Evolutionary conservation across 2,888 invertebrate species (phyloP).

Genomic region (Erannis defoliaria): DNA sequence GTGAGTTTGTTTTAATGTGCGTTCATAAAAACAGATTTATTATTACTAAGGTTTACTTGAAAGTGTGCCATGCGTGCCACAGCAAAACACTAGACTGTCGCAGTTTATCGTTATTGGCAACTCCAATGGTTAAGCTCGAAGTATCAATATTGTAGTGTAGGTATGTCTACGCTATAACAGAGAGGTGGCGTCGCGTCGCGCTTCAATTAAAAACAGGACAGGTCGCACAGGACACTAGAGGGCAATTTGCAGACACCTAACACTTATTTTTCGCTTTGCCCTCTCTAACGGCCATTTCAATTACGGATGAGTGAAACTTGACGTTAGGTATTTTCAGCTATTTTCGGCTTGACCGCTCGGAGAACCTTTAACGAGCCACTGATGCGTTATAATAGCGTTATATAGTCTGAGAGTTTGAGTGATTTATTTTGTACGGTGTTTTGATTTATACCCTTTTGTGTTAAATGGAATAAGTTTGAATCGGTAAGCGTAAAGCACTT

Average conservation of each 20-base stretch:
- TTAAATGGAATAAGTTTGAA: slow-evolving; percentile 26
- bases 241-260: slow-evolving; percentile 61
- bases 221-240: slow-evolving; percentile 48
- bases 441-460: slow-evolving; percentile 34
- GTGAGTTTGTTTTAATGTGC: too few relatives aligned
- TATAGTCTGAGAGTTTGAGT: slow-evolving; percentile 34
- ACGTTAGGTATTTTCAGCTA: slow-evolving; percentile 65
- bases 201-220: slow-evolving; percentile 62
- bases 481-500: slow-evolving; percentile 18
- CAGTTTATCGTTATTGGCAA: too few relatives aligned
- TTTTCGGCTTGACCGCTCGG: slow-evolving; percentile 65
- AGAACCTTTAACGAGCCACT: slow-evolving; percentile 58
- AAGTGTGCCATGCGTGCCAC: too few relatives aligned
- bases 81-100: too few relatives aligned
- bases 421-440: slow-evolving; percentile 45
- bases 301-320: slow-evolving; percentile 62
- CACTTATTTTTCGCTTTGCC: slow-evolving; percentile 62
- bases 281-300: slow-evolving; percentile 59
- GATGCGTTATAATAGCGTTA: slow-evolving; percentile 54
- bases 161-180: too few relatives aligned
- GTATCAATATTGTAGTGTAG: too few relatives aligned
- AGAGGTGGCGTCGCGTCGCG: slow-evolving; percentile 35
- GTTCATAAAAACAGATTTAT: too few relatives aligned
- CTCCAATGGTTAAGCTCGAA: too few relatives aligned
- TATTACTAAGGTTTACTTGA: too few relatives aligned